Percentiles rank a stretch among this genome's conserved stretches.
phyloP scores from a whole-genome alignment of 1,140 invertebrate genomes.

The Pissodes strobi region DNA sequence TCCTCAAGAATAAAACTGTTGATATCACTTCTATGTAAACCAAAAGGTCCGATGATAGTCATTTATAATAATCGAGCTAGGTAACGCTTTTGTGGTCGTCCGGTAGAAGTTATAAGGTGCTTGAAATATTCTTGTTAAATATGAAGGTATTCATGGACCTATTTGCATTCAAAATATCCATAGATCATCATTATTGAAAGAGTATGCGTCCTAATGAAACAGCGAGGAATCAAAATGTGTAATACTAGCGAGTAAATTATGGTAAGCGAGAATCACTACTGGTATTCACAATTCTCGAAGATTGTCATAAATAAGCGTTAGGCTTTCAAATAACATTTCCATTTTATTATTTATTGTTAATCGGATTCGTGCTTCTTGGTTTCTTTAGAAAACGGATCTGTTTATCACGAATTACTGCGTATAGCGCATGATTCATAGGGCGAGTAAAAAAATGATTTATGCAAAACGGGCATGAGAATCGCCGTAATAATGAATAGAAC shows the following conservation, averaged over 20 bases:
- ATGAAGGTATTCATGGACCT: no score
- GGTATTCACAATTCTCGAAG: slow-evolving; percentile 24
- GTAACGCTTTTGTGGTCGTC: no score
- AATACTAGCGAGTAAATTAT: slow-evolving; percentile 12
- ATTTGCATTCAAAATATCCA: background rate
- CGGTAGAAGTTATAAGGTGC: no score
- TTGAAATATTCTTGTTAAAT: no score
- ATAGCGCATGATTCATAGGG: no score
- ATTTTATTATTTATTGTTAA: slow-evolving; percentile 23
- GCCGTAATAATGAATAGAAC: no score
- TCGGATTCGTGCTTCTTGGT: slow-evolving; percentile 4
- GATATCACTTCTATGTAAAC: no score
- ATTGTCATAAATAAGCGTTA: slow-evolving; percentile 22
- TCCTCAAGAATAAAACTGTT: no score
- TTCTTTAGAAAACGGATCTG: slow-evolving; percentile 15
- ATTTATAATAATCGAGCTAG: no score
- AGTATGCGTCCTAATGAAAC: slow-evolving; percentile 6
- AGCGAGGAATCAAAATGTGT: slow-evolving; percentile 5
- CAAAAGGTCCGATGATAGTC: no score
- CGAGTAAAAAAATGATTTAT: no score
- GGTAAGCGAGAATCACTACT: slow-evolving; percentile 20
- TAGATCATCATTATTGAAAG: slow-evolving; percentile 2
- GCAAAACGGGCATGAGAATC: no score
- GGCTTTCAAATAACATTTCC: slow-evolving; percentile 20
- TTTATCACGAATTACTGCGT: slow-evolving; percentile 21